Percentiles rank a stretch among this genome's conserved stretches.
phyloP scores from a whole-genome alignment of 1,140 invertebrate species.

The Panagrolaimus sp. region DNA sequence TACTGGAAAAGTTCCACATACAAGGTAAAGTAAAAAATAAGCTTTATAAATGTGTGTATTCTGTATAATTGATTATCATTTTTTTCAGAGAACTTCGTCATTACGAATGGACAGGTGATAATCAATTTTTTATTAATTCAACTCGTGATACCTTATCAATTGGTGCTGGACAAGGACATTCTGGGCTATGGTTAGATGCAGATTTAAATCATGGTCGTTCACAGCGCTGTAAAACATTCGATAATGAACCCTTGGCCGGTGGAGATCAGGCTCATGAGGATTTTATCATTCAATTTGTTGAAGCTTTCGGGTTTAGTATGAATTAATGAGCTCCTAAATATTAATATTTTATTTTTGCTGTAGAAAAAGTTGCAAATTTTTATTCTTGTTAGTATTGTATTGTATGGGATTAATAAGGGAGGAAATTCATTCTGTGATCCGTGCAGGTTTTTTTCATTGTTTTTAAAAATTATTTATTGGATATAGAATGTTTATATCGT shows the following conservation, averaged over 20 bases:
- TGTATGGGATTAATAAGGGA: too few relatives aligned
- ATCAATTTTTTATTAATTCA: constrained; percentile 94
- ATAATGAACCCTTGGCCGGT: constrained; percentile 82
- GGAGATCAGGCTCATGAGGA: constrained; percentile 73
- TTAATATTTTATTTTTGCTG: too few relatives aligned
- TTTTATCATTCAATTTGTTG: constrained; percentile 71
- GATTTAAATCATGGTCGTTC: constrained; percentile 89
- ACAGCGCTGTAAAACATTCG: constrained; percentile 86
- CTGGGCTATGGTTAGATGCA: constrained; percentile 92
- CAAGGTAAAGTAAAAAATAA: constrained; percentile 31
- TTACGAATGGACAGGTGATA: constrained; percentile 95
- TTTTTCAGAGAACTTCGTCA: constrained; percentile 68
- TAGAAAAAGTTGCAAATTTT: too few relatives aligned
- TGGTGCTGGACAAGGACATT: constrained; percentile 91
- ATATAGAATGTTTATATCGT: too few relatives aligned
- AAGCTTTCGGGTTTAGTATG: constrained; percentile 55
- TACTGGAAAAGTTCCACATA: constrained; percentile 60
- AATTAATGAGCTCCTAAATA: constrained; percentile 2
- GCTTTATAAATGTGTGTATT: too few relatives aligned
- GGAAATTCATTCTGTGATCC: too few relatives aligned
- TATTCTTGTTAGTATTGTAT: too few relatives aligned
- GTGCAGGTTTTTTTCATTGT: too few relatives aligned
- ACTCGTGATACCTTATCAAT: constrained; percentile 88
- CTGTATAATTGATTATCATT: constrained; percentile 12
- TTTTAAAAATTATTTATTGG: too few relatives aligned